phyloP scores from a whole-genome alignment of 2,113 vertebrate genomes.

The Pollimyrus isidori region DNA sequence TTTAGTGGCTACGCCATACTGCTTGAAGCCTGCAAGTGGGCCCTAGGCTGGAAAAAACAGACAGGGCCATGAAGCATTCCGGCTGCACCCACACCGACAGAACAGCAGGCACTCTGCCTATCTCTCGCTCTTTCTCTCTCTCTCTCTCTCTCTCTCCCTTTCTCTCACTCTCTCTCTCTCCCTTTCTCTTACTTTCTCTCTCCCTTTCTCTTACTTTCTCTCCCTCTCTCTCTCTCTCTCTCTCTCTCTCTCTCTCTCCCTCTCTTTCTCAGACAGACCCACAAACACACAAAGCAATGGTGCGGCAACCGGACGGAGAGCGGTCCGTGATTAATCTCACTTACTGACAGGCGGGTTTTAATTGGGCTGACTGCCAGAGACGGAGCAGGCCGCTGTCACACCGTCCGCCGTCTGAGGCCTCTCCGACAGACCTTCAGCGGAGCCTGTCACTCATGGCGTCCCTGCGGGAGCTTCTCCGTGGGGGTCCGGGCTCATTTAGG shows the following conservation, averaged over 20 bases:
- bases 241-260: neutral
- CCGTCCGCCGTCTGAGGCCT: slow-evolving; percentile 29
- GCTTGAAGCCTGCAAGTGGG: neutral
- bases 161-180: neutral
- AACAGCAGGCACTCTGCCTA: neutral
- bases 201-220: neutral
- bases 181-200: too few species aligned
- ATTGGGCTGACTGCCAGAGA: slow-evolving; percentile 50
- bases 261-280: neutral
- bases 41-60: slow-evolving; percentile 18
- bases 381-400: slow-evolving; percentile 47
- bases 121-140: too few species aligned
- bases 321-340: slow-evolving; percentile 65
- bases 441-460: slow-evolving; percentile 21
- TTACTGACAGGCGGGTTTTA: slow-evolving; percentile 62
- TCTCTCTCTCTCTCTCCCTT: too few species aligned
- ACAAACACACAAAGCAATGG: slow-evolving; percentile 19
- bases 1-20: neutral
- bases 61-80: neutral
- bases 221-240: neutral
- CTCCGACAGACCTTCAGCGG: slow-evolving; percentile 26
- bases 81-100: slow-evolving; percentile 34
- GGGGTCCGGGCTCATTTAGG: slow-evolving; percentile 23
- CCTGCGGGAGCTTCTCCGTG: slow-evolving; percentile 22
- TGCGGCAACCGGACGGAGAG: slow-evolving; percentile 45